A percentile compares a stretch with the other conserved stretches of the same genome.
Conservation (phyloP, 2,797 vertebrate species). For the Sebastes itinus region DNA sequence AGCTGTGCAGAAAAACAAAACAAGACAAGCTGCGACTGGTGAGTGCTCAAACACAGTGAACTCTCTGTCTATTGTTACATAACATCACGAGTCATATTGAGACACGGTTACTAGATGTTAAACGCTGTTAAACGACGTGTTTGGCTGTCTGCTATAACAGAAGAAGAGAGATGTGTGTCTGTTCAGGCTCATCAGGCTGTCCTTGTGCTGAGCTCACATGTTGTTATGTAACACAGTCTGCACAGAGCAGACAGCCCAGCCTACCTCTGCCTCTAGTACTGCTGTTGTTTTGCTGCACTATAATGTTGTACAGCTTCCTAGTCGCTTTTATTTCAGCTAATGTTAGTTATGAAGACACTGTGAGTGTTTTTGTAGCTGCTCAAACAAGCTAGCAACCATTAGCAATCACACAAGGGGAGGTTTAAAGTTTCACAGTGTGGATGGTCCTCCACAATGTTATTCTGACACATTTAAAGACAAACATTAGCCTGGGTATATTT, state of each 20-base stretch:
- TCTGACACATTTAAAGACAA: background rate
- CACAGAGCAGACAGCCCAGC: slow-evolving; percentile 41
- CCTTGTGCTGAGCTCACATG: slow-evolving; percentile 58
- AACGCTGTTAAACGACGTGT: background rate
- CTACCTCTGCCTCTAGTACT: slow-evolving; percentile 38
- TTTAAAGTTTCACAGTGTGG: background rate
- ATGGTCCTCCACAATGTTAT: background rate
- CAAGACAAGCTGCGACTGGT: slow-evolving; percentile 80
- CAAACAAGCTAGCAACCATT: background rate
- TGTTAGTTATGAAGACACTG: background rate
- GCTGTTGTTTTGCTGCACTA: slow-evolving; percentile 41
- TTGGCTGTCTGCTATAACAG: background rate
- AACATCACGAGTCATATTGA: accelerated
- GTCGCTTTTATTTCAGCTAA: background rate
- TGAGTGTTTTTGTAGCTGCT: background rate
- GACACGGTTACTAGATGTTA: background rate
- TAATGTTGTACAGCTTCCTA: slow-evolving; percentile 6
- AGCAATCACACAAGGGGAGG: background rate
- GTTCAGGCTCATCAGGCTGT: background rate
- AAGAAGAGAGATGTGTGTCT: background rate
- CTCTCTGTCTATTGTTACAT: background rate
- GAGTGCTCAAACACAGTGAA: slow-evolving; percentile 65
- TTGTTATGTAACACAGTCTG: slow-evolving; percentile 74
- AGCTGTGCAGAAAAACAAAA: slow-evolving; percentile 80
- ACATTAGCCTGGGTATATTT: background rate